These are phyloP conservation scores for Himalopsyche kuldschensis DNA, from an alignment of 2,888 invertebrate species.

Conservation along the genomic window DNA sequence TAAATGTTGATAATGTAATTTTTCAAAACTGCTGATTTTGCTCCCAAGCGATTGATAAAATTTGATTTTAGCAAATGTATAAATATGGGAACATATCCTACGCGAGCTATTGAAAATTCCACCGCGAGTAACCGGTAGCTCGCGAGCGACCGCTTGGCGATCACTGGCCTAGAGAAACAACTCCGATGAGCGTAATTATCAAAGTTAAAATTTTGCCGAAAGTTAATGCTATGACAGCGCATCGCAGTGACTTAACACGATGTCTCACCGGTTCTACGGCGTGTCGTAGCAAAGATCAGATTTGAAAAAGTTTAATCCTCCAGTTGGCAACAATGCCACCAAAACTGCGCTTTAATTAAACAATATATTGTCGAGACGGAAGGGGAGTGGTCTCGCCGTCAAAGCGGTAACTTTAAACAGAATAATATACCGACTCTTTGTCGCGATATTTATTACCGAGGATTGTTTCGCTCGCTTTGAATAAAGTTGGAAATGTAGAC, in stretches of 20 bases:
- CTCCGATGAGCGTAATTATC: too few relatives aligned
- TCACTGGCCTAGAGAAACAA: too few relatives aligned
- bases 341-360: background rate
- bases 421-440: background rate
- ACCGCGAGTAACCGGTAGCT: too few relatives aligned
- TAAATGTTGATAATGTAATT: too few relatives aligned
- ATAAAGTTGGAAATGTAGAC: background rate
- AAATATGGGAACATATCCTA: too few relatives aligned
- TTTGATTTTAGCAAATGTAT: too few relatives aligned
- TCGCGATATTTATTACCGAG: background rate
- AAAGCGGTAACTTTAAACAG: background rate
- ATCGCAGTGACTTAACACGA: background rate
- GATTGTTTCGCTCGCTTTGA: background rate
- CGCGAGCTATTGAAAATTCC: too few relatives aligned
- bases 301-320: background rate
- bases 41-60: too few relatives aligned
- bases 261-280: background rate
- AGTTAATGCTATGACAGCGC: too few relatives aligned
- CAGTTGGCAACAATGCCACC: background rate
- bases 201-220: too few relatives aligned
- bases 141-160: too few relatives aligned
- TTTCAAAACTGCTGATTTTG: too few relatives aligned
- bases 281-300: background rate
- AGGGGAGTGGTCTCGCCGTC: background rate
- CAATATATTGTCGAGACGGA: background rate